A percentile compares a stretch with the other conserved stretches of the same genome.
Evolutionary conservation across 1,140 invertebrate genomes (phyloP).

Genomic region (Philaenus spumarius): DNA sequence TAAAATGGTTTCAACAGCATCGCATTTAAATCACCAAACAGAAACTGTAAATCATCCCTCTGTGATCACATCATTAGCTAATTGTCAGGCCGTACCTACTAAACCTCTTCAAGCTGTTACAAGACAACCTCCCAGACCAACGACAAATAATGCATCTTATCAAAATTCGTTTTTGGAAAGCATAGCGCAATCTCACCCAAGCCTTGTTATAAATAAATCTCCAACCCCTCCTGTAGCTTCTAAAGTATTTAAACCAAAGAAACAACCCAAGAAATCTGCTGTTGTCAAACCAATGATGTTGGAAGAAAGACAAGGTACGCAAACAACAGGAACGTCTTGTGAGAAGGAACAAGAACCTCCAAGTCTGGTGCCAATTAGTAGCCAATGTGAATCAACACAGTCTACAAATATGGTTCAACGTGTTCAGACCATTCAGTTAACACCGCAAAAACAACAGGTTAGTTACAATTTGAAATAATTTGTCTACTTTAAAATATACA

Average conservation of each 20-base stretch:
- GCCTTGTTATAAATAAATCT: conserved; percentile 32
- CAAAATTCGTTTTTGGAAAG: conserved; percentile 32
- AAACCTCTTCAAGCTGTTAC: conserved; percentile 7
- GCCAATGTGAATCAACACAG: conserved; percentile 3
- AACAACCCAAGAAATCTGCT: conserved; percentile 32
- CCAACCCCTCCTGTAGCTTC: conserved; percentile 15
- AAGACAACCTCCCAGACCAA: neutral
- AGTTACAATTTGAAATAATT: neutral
- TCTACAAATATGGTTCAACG: conserved; percentile 24
- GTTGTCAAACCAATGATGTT: conserved; percentile 35
- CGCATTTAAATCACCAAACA: conserved; percentile 8
- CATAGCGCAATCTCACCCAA: conserved; percentile 33
- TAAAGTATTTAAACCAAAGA: conserved; percentile 25
- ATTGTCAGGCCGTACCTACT: conserved; percentile 6
- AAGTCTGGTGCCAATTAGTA: conserved; percentile 6
- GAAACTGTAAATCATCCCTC: conserved; percentile 10
- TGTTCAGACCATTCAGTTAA: conserved; percentile 51
- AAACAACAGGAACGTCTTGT: neutral
- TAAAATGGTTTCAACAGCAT: neutral
- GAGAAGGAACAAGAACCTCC: conserved; percentile 1
- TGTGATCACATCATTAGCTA: conserved; percentile 17
- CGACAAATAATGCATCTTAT: conserved; percentile 10
- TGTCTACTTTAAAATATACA: conserved; percentile 3
- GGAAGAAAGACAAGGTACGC: conserved; percentile 15
- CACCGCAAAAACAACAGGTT: conserved; percentile 51